Evolutionary conservation across 2,797 vertebrate genomes (phyloP).

Genomic region (Schizothorax lantsangensis): DNA sequence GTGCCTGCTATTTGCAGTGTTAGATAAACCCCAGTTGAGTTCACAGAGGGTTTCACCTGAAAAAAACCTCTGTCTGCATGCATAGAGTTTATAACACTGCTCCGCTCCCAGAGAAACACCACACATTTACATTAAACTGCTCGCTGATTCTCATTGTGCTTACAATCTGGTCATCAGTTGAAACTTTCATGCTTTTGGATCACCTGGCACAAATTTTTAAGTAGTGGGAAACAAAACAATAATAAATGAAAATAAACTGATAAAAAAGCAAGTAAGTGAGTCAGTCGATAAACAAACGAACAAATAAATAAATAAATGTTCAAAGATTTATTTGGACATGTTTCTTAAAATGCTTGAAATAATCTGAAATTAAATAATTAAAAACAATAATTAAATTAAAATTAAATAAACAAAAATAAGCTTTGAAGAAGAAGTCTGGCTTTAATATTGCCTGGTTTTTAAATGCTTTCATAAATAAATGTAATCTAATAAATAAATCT

Average conservation of each 20-base stretch:
- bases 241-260: neutral
- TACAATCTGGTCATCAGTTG: neutral
- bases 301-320: neutral
- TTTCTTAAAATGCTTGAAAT: neutral
- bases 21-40: slow-evolving; percentile 55
- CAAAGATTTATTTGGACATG: neutral
- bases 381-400: neutral
- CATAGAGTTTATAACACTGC: slow-evolving; percentile 44
- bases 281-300: neutral
- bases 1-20: slow-evolving; percentile 51
- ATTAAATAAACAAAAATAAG: neutral
- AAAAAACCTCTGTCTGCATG: slow-evolving; percentile 60
- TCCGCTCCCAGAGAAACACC: neutral
- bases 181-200: neutral
- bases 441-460: neutral
- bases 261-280: neutral
- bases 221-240: neutral
- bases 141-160: neutral
- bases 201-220: neutral
- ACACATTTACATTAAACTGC: slow-evolving; percentile 3
- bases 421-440: neutral
- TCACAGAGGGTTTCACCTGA: slow-evolving; percentile 53
- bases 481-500: neutral
- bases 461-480: neutral
- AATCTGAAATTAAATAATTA: neutral